These are phyloP conservation scores for Drosophila triauraria DNA, from an alignment of 1,140 invertebrate species.

Conservation along the genomic window DNA sequence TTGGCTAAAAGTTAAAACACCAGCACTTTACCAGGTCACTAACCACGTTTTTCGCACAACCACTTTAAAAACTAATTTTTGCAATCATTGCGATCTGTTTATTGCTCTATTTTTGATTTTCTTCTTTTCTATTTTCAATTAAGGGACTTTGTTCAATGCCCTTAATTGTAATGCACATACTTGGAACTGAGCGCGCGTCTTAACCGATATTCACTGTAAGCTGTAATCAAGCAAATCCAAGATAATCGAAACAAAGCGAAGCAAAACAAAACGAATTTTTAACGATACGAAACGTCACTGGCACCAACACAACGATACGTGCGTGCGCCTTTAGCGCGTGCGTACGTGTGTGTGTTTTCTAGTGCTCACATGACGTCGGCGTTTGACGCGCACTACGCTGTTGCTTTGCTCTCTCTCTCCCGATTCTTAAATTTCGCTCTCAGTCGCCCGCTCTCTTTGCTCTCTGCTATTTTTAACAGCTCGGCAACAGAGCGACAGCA, in stretches of 20 bases:
- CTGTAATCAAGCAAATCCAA: constrained; percentile 28
- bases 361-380: constrained; percentile 38
- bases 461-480: constrained; percentile 49
- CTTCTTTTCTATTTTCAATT: background rate
- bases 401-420: background rate
- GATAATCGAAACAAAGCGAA: constrained; percentile 15
- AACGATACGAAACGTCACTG: constrained; percentile 32
- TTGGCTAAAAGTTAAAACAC: no score
- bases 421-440: background rate
- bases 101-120: background rate
- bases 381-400: constrained; percentile 17
- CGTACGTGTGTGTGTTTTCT: constrained; percentile 24
- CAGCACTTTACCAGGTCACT: background rate
- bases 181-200: background rate
- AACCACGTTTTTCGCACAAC: background rate
- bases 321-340: constrained; percentile 29
- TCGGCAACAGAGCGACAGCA: constrained; percentile 22
- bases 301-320: constrained; percentile 27
- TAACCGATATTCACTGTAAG: constrained; percentile 23
- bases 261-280: constrained; percentile 28
- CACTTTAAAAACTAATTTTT: background rate
- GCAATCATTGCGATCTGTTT: background rate
- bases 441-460: background rate
- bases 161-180: no score
- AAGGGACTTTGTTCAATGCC: background rate